Evolutionary conservation across 1,140 invertebrate genomes (phyloP).

Genomic region (Drosophila athabasca): DNA sequence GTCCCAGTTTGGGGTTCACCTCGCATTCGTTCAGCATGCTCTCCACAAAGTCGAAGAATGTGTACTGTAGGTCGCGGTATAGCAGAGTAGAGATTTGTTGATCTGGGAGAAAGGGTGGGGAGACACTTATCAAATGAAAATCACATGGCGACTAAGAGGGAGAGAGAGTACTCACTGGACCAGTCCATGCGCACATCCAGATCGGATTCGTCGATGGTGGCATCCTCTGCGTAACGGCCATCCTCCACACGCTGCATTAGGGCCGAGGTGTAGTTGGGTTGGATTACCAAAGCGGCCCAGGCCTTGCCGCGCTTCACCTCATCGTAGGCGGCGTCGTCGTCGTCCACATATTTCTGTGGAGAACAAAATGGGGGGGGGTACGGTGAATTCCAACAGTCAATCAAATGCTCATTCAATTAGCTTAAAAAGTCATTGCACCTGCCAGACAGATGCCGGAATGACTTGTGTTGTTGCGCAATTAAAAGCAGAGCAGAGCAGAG

Average conservation of each 20-base stretch:
- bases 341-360: conserved; percentile 84
- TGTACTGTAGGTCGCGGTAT: conserved; percentile 88
- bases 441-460: conserved; percentile 24
- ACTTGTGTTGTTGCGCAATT: conserved; percentile 11
- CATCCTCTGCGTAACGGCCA: conserved; percentile 88
- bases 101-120: conserved; percentile 86
- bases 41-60: conserved; percentile 90
- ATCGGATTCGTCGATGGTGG: conserved; percentile 89
- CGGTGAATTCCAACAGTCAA: conserved; percentile 45
- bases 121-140: not conserved
- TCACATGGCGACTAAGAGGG: too few relatives aligned
- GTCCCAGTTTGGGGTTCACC: conserved; percentile 88
- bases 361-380: too few relatives aligned
- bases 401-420: conserved; percentile 69
- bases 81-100: conserved; percentile 95
- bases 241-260: conserved; percentile 89
- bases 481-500: too few relatives aligned
- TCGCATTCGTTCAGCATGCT: conserved; percentile 88
- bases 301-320: conserved; percentile 90
- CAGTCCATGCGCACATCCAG: conserved; percentile 93
- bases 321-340: conserved; percentile 86
- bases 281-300: conserved; percentile 93
- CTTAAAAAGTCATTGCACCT: conserved; percentile 65
- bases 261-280: conserved; percentile 91
- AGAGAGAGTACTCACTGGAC: conserved; percentile 89